phyloP scores from a whole-genome alignment of 1,140 invertebrate species.

The Lethocerus indicus region DNA sequence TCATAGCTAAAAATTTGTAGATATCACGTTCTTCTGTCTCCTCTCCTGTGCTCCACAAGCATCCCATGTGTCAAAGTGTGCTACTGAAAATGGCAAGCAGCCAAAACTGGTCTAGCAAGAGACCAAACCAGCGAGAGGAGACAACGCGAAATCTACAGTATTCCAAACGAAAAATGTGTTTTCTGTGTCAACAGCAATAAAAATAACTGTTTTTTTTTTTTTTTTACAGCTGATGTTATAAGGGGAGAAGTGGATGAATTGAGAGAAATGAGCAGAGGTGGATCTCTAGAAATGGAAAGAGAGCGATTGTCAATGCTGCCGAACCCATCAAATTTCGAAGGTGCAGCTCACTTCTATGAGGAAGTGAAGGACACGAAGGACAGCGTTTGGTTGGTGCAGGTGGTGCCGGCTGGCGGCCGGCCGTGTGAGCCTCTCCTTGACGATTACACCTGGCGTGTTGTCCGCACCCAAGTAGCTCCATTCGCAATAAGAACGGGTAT shows the following conservation, averaged over 20 bases:
- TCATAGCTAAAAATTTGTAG: too few relatives aligned
- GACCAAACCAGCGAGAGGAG: too few relatives aligned
- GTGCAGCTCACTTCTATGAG: constrained; percentile 31
- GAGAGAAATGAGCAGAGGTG: background rate
- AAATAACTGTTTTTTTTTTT: background rate
- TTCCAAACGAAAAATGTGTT: too few relatives aligned
- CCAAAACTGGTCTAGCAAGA: too few relatives aligned
- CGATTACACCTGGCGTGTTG: constrained; percentile 24
- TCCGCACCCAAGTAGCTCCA: constrained; percentile 25
- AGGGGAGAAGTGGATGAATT: constrained; percentile 20
- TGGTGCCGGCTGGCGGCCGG: constrained; percentile 20
- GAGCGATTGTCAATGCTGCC: constrained; percentile 11
- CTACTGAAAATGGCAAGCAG: too few relatives aligned
- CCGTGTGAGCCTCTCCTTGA: constrained; percentile 22
- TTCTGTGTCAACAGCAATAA: too few relatives aligned
- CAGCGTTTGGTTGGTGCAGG: constrained; percentile 35
- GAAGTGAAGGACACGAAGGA: constrained; percentile 37
- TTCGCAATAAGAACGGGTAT: constrained; percentile 32
- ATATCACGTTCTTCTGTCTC: too few relatives aligned
- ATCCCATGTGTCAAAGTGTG: too few relatives aligned
- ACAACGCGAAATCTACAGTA: too few relatives aligned
- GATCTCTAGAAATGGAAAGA: constrained; percentile 1
- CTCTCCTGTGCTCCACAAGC: too few relatives aligned
- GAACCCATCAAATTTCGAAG: constrained; percentile 26
- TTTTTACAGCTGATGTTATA: constrained; percentile 17